Percentiles rank a stretch among this genome's conserved stretches.
Conservation (phyloP, 2,888 invertebrate genomes). For the Zhengitettix transpicula region DNA sequence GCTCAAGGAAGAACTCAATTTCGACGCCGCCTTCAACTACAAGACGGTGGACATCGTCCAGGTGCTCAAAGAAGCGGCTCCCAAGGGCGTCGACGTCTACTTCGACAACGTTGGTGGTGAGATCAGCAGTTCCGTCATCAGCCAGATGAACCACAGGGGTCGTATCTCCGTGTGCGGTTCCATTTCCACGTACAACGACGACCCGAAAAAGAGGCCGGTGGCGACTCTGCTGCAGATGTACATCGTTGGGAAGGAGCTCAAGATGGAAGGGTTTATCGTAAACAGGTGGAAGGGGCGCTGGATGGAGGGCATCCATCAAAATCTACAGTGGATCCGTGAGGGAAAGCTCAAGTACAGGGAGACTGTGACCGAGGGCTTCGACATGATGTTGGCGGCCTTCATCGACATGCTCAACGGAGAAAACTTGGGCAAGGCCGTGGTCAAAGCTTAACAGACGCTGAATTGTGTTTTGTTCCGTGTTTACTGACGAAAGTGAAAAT, state of each 20-base stretch:
- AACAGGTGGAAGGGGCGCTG: slow-evolving; percentile 38
- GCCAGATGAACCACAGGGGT: slow-evolving; percentile 43
- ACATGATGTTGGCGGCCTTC: slow-evolving; percentile 53
- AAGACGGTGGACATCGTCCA: slow-evolving; percentile 38
- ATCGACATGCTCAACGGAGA: slow-evolving; percentile 43
- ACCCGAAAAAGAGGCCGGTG: neutral
- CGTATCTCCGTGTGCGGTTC: slow-evolving; percentile 47
- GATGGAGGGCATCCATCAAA: slow-evolving; percentile 43
- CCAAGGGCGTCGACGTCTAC: slow-evolving; percentile 57
- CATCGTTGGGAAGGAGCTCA: slow-evolving; percentile 38
- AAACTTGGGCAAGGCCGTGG: slow-evolving; percentile 53
- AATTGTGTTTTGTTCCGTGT: too few relatives aligned
- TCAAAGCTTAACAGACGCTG: slow-evolving; percentile 30
- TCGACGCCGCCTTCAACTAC: slow-evolving; percentile 55
- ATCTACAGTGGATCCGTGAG: slow-evolving; percentile 44
- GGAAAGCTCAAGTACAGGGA: slow-evolving; percentile 12
- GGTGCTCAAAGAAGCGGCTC: slow-evolving; percentile 41
- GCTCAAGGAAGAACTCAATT: slow-evolving; percentile 45
- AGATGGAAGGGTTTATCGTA: slow-evolving; percentile 43
- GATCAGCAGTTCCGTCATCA: slow-evolving; percentile 37
- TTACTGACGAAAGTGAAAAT: too few relatives aligned
- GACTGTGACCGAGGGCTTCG: slow-evolving; percentile 51
- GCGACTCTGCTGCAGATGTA: slow-evolving; percentile 33
- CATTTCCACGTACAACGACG: slow-evolving; percentile 41
- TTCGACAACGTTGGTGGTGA: slow-evolving; percentile 64